Conservation (phyloP, 2,888 invertebrate genomes). For the Drosophila limbata region DNA sequence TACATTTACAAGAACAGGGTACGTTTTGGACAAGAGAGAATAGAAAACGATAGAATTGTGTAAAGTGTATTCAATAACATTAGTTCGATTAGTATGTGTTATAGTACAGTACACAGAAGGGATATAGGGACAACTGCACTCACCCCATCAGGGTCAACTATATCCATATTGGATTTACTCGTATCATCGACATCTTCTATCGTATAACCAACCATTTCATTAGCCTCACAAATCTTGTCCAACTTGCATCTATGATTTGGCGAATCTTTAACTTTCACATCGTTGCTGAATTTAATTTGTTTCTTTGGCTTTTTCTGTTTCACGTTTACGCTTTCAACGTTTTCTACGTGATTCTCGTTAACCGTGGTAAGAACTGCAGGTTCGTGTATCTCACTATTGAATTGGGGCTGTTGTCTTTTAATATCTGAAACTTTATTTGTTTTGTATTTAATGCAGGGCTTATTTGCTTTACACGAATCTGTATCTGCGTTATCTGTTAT, state of each 20-base stretch:
- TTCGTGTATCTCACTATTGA: constrained; percentile 22
- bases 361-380: constrained; percentile 12
- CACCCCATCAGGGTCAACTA: constrained; percentile 35
- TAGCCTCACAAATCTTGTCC: constrained; percentile 31
- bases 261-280: constrained; percentile 54
- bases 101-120: constrained; percentile 16
- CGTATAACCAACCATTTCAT: constrained; percentile 47
- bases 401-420: constrained; percentile 36
- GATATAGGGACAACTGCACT: constrained; percentile 27
- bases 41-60: constrained; percentile 24
- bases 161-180: not conserved
- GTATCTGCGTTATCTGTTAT: constrained; percentile 41
- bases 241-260: constrained; percentile 41
- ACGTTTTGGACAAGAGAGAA: constrained; percentile 34
- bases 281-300: constrained; percentile 63
- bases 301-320: constrained; percentile 37
- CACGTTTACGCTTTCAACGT: constrained; percentile 1
- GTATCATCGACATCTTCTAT: constrained; percentile 61
- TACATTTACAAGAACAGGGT: constrained; percentile 31
- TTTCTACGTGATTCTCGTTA: constrained; percentile 40
- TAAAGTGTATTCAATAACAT: constrained; percentile 22
- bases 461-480: constrained; percentile 33
- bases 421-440: constrained; percentile 73
- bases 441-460: constrained; percentile 57
- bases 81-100: constrained; percentile 26